Conservation (phyloP, 64 coral and sea anemone genomes). For the Dendronephthya gigantea region DNA sequence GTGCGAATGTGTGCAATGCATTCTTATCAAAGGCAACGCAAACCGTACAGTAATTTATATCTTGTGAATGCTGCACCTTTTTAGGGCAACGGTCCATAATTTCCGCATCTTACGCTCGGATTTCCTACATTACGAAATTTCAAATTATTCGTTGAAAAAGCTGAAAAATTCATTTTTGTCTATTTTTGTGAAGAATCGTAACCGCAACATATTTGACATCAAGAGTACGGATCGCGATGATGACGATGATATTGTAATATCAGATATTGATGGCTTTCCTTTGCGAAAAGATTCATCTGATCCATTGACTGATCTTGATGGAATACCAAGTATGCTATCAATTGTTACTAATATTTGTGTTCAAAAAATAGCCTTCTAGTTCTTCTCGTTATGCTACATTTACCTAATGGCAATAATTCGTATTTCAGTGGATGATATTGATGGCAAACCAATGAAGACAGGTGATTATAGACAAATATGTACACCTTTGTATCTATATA, state of each 20-base stretch:
- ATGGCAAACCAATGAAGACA: slow-evolving; percentile 13
- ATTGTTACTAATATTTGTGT: no score
- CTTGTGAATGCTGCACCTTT: background rate
- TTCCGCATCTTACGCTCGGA: no score
- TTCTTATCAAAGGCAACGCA: no score
- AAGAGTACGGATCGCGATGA: slow-evolving; percentile 1
- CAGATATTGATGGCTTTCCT: slow-evolving; percentile 67
- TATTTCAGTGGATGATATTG: slow-evolving; percentile 9
- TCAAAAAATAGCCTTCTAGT: background rate
- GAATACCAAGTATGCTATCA: slow-evolving; percentile 45
- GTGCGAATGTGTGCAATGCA: no score
- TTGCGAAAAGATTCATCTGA: slow-evolving; percentile 26
- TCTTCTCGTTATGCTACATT: background rate
- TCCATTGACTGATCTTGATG: slow-evolving; percentile 47
- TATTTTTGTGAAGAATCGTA: background rate
- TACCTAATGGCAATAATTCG: background rate
- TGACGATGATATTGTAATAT: slow-evolving; percentile 51
- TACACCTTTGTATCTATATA: no score
- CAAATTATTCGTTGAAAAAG: no score
- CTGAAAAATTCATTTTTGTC: no score
- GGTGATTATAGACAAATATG: background rate
- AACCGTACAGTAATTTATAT: no score
- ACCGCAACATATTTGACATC: background rate
- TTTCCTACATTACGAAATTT: no score
- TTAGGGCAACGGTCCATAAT: no score